Percentiles rank a stretch among this genome's conserved stretches.
Evolutionary conservation across 2,888 invertebrate species (phyloP).

Genomic region (Autographa pulchrina): DNA sequence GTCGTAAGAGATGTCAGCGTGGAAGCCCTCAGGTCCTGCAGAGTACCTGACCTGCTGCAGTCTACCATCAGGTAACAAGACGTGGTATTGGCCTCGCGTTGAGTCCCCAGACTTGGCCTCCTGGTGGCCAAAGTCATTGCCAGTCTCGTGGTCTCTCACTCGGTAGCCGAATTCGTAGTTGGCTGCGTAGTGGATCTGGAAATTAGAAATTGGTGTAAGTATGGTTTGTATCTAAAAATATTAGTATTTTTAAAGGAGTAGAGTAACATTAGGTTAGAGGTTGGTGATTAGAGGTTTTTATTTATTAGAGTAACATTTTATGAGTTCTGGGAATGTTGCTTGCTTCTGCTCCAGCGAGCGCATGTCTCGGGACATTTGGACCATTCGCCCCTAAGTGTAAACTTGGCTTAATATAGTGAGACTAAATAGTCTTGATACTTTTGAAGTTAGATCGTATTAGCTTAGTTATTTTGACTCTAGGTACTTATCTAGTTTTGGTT

Average conservation of each 20-base stretch:
- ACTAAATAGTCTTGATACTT: background rate
- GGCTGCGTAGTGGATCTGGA: slow-evolving; percentile 90
- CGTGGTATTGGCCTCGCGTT: slow-evolving; percentile 93
- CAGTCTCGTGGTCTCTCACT: slow-evolving; percentile 92
- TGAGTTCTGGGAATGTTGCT: too few relatives aligned
- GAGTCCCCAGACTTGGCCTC: slow-evolving; percentile 92
- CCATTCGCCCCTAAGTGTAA: too few relatives aligned
- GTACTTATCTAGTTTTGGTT: too few relatives aligned
- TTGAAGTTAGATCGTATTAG: too few relatives aligned
- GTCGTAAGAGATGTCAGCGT: slow-evolving; percentile 93
- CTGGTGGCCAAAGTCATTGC: slow-evolving; percentile 94
- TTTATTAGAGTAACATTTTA: too few relatives aligned
- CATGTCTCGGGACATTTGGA: too few relatives aligned
- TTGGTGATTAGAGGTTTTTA: too few relatives aligned
- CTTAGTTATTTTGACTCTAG: too few relatives aligned
- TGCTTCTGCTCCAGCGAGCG: too few relatives aligned
- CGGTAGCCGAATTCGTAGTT: slow-evolving; percentile 92
- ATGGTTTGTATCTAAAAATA: background rate
- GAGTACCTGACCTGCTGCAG: slow-evolving; percentile 94
- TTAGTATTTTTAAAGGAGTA: too few relatives aligned
- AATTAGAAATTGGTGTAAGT: slow-evolving; percentile 34
- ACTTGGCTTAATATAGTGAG: background rate
- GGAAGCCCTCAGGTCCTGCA: slow-evolving; percentile 93
- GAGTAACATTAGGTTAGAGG: too few relatives aligned
- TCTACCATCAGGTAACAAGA: slow-evolving; percentile 94